Percentiles rank a stretch among this genome's conserved stretches.
phyloP scores from a whole-genome alignment of 2,113 vertebrate genomes.

The Myotis yumanensis region DNA sequence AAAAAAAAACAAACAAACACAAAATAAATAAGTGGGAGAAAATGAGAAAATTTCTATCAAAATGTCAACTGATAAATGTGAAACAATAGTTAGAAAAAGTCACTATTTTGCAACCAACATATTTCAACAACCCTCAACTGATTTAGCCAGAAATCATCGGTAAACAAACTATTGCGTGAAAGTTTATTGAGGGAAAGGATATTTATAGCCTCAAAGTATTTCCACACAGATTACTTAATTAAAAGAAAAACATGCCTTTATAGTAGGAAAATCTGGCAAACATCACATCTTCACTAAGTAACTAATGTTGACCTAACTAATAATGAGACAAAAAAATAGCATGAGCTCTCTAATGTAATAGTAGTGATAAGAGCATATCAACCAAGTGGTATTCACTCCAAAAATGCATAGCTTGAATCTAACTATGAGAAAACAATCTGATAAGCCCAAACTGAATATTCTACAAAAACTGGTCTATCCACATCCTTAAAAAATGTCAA shows the following conservation, averaged over 20 bases:
- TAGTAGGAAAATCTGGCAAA: neutral
- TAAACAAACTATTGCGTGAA: neutral
- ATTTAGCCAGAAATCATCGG: slow-evolving; percentile 8
- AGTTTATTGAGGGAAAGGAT: neutral
- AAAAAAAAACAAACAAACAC: neutral
- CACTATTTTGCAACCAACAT: neutral
- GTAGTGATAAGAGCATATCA: neutral
- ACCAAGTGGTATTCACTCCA: neutral
- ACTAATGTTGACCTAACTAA: neutral
- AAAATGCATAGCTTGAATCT: neutral
- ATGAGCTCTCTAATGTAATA: neutral
- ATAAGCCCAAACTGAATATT: neutral
- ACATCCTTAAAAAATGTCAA: neutral
- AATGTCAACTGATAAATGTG: neutral
- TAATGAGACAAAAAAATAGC: neutral
- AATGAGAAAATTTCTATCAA: neutral
- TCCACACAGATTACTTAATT: neutral
- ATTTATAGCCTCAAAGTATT: neutral
- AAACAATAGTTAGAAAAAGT: neutral
- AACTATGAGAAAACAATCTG: neutral
- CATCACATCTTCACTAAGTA: neutral
- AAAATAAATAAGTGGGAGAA: neutral
- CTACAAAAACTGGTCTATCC: neutral
- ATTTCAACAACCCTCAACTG: neutral
- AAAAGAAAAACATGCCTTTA: neutral